Evolutionary conservation across 2,797 vertebrate genomes (phyloP).

Genomic region (Scarus forsteni): DNA sequence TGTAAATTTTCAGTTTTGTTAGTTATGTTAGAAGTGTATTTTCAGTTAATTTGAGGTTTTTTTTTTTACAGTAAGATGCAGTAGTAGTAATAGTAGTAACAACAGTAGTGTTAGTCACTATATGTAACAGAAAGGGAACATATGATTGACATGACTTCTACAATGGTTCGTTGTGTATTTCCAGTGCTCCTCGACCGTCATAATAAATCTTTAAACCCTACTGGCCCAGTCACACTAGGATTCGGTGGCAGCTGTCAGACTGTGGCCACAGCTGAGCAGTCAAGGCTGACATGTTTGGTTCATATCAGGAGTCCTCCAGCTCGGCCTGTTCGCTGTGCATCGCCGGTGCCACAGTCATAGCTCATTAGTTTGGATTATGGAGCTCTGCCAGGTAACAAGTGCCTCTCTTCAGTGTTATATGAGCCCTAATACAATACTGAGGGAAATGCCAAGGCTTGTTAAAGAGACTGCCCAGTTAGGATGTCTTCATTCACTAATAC

Average conservation of each 20-base stretch:
- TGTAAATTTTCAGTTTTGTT: too few relatives aligned
- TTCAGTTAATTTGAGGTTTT: too few relatives aligned
- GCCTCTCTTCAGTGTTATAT: conserved; percentile 44
- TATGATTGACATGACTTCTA: conserved; percentile 10
- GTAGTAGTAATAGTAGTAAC: too few relatives aligned
- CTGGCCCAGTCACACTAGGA: conserved; percentile 20
- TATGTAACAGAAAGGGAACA: conserved; percentile 3
- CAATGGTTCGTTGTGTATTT: neutral
- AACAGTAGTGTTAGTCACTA: neutral
- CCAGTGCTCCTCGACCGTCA: conserved; percentile 2
- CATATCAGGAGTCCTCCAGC: conserved; percentile 44
- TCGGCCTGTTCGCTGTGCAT: conserved; percentile 39
- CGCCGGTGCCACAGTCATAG: conserved; percentile 55
- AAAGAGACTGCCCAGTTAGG: conserved; percentile 1
- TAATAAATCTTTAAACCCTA: conserved; percentile 26
- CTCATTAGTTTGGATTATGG: conserved; percentile 66
- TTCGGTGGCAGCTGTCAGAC: conserved; percentile 20
- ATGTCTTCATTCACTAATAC: conserved; percentile 21
- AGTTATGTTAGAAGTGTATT: too few relatives aligned
- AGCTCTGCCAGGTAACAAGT: conserved; percentile 41
- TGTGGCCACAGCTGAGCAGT: conserved; percentile 45
- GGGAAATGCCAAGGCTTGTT: conserved; percentile 19
- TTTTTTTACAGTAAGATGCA: too few relatives aligned
- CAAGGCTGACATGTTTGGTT: conserved; percentile 56
- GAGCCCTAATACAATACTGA: conserved; percentile 35